Evolutionary conservation across 2,888 invertebrate genomes (phyloP).

Genomic region (Bombylius major): DNA sequence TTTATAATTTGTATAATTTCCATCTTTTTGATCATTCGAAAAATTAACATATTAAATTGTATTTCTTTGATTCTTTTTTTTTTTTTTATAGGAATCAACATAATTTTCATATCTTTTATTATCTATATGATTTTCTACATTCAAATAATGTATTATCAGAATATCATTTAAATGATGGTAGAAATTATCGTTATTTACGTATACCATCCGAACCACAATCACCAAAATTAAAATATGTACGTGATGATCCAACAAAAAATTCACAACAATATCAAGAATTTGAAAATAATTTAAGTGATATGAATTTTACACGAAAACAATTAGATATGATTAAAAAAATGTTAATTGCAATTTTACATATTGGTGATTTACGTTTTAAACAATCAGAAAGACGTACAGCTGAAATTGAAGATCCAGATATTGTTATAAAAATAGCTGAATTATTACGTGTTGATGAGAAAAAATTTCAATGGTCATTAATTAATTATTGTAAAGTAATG

Average conservation of each 20-base stretch:
- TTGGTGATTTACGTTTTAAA: conserved; percentile 69
- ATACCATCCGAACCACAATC: conserved; percentile 42
- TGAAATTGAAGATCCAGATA: conserved; percentile 60
- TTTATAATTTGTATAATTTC: no score
- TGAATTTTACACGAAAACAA: conserved; percentile 63
- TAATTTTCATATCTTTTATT: conserved; percentile 83
- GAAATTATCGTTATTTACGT: conserved; percentile 63
- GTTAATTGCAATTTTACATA: conserved; percentile 59
- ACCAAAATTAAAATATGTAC: conserved; percentile 46
- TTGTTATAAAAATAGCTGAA: conserved; percentile 56
- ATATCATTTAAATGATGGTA: conserved; percentile 53
- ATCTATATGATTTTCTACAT: conserved; percentile 74
- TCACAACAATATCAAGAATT: conserved; percentile 50
- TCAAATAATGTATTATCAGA: conserved; percentile 51
- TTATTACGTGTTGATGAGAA: conserved; percentile 65
- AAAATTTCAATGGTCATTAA: conserved; percentile 73
- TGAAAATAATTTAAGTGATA: conserved; percentile 45
- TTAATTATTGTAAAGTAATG: conserved; percentile 73
- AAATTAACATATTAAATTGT: no score
- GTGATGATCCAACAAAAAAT: conserved; percentile 54
- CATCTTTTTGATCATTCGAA: no score
- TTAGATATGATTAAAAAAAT: conserved; percentile 55
- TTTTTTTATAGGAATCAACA: conserved; percentile 57
- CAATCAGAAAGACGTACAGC: conserved; percentile 50
- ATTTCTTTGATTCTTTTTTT: background rate